Base-by-base conservation (phyloP, 2,888 invertebrate genomes). In the Philopedon plagiatum region DNA sequence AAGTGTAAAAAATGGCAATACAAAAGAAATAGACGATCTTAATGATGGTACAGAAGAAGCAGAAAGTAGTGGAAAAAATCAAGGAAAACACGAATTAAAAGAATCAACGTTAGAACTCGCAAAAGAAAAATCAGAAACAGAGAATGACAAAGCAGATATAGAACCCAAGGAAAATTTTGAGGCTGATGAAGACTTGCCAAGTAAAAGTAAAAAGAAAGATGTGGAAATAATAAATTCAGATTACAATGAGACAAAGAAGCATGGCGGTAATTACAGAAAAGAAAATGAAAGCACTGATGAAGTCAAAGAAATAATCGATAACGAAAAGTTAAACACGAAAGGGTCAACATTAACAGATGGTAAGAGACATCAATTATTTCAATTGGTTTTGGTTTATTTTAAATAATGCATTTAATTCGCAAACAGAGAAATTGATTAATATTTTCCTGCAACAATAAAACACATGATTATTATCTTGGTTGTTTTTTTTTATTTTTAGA, bases 241-340 rank as follows among this genome's bases (percentile, higher is more conserved):
- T 8, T 80, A 75, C 61, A 78, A 81, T 15, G 64, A 56, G 67
- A 39, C 44, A 15, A 54, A 73, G 54, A 70, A 68, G 60, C 66
- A 71, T 61, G 67, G 75, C n/a, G 64, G 74, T 44, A 65, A 75
- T 67, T 67, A 74, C 34, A 63, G 39, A 64, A 56, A 54, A 46
- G 32, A 56, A 56, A 23, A 69, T 41, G 56, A 13, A 39, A 60
- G 18, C 18, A 37, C n/a, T 7, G 63, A 57, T 19, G 49, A 71
- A 32, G 13, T 18, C 11, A 23, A 65, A 56, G 57, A 62, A 56
- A 57, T 71, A 7, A 49, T 71, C 41, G 63, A 68, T 13, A 64
- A 72, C 8, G 66, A 70, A 51, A 44, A 64, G 18, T 9, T 15
- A 26, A 15, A 37, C 2, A 39, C 23, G 21, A n/a, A 49, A 37